phyloP scores from a whole-genome alignment of 1,140 invertebrate genomes.

The Chelonus insularis region DNA sequence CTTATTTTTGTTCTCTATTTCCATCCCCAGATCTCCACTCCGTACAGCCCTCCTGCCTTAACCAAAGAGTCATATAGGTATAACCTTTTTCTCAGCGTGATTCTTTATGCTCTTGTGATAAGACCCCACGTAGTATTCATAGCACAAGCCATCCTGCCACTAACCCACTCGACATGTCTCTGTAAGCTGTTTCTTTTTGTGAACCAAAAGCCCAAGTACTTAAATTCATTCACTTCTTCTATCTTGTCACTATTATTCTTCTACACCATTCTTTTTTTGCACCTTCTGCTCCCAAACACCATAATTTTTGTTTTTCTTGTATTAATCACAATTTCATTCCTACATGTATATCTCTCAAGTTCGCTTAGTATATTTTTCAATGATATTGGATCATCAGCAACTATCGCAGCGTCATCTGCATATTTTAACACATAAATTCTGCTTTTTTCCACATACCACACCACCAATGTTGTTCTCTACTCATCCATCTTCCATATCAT shows the following conservation, averaged over 20 bases:
- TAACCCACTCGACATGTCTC: not conserved
- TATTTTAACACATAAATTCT: conserved; percentile 18
- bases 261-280: not conserved
- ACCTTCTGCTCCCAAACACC: conserved; percentile 17
- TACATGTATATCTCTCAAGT: conserved; percentile 9
- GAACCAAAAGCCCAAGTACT: conserved; percentile 14
- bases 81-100: not conserved
- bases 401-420: conserved; percentile 21
- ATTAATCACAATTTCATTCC: conserved; percentile 14
- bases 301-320: conserved; percentile 16
- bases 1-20: too few relatives aligned
- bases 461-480: conserved; percentile 11
- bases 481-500: conserved; percentile 16
- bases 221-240: conserved; percentile 15
- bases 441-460: not conserved
- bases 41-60: conserved; percentile 18
- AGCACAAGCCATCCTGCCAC: conserved; percentile 13
- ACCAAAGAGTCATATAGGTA: conserved; percentile 17
- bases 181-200: not conserved
- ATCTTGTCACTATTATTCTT: conserved; percentile 13
- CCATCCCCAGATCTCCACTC: conserved; percentile 21
- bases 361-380: conserved; percentile 18
- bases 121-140: conserved; percentile 18
- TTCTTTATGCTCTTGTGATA: not conserved
- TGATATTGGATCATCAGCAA: not conserved